These are phyloP conservation scores for Sebastolobus altivelis DNA, from an alignment of 2,797 vertebrate genomes.

Conservation along the genomic window DNA sequence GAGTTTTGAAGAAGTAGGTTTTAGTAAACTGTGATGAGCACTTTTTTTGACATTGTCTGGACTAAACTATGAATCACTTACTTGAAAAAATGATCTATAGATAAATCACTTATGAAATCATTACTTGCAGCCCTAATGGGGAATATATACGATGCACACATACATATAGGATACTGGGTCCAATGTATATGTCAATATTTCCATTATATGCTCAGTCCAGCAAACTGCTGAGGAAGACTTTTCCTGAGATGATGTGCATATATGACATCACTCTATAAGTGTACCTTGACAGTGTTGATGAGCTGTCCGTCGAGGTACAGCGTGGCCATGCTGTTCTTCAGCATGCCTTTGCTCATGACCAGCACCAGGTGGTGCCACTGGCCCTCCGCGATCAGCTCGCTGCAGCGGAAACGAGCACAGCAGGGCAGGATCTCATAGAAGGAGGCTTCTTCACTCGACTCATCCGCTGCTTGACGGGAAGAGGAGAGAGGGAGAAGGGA, in stretches of 20 bases:
- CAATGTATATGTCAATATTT: neutral
- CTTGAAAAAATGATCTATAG: neutral
- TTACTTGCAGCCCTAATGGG: neutral
- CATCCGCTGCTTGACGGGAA: conserved; percentile 86
- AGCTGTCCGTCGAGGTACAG: conserved; percentile 96
- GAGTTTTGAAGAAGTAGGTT: neutral
- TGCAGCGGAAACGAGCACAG: conserved; percentile 95
- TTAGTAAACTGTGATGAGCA: neutral
- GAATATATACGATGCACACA: neutral
- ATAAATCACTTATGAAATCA: neutral
- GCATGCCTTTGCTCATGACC: conserved; percentile 99
- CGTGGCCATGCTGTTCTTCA: conserved; percentile 97
- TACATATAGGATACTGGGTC: neutral
- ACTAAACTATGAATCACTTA: neutral
- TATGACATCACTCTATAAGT: neutral
- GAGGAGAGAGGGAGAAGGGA: neutral
- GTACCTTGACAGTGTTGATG: conserved; percentile 95
- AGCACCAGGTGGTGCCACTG: conserved; percentile 99
- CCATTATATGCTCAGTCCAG: neutral
- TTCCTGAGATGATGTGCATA: neutral
- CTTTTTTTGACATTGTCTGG: neutral
- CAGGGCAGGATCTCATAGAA: conserved; percentile 99
- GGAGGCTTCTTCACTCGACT: conserved; percentile 95
- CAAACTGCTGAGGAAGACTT: neutral
- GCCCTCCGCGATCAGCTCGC: conserved; percentile 94